phyloP scores from a whole-genome alignment of 2,113 vertebrate genomes.

The Rhizomys pruinosus region DNA sequence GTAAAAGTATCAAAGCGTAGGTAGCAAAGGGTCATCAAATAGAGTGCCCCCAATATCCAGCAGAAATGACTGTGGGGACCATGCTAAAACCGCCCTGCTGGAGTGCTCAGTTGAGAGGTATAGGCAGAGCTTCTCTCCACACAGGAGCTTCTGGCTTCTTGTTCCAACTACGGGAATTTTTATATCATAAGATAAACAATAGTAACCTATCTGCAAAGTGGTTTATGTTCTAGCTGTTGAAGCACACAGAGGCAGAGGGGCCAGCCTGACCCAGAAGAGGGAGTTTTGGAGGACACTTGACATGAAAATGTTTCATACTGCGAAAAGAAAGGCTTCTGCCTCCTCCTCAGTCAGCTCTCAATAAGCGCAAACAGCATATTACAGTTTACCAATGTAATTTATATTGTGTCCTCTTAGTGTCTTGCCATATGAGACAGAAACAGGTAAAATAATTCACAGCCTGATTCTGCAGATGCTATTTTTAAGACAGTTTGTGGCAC shows the following conservation, averaged over 20 bases:
- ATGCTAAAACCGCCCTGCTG: no score
- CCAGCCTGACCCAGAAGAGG: background rate
- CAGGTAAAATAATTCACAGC: background rate
- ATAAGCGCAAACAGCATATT: background rate
- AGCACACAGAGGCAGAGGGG: background rate
- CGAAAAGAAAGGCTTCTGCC: background rate
- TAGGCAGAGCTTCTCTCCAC: background rate
- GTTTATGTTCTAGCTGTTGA: no score
- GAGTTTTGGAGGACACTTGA: background rate
- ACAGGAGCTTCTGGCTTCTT: background rate
- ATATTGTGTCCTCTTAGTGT: background rate
- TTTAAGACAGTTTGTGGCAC: background rate
- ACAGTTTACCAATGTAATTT: background rate
- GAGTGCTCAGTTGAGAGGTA: background rate
- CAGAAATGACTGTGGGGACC: no score
- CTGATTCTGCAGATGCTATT: background rate
- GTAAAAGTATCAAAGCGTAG: background rate
- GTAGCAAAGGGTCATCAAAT: background rate
- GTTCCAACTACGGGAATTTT: background rate
- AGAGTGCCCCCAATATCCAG: no score
- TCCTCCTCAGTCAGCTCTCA: background rate
- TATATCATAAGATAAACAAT: no score
- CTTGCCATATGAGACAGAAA: background rate
- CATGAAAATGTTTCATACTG: background rate
- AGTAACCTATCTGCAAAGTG: background rate